A percentile compares a stretch with the other conserved stretches of the same genome.
Evolutionary conservation across 2,797 vertebrate genomes (phyloP).

Genomic region (Takifugu ocellatus): DNA sequence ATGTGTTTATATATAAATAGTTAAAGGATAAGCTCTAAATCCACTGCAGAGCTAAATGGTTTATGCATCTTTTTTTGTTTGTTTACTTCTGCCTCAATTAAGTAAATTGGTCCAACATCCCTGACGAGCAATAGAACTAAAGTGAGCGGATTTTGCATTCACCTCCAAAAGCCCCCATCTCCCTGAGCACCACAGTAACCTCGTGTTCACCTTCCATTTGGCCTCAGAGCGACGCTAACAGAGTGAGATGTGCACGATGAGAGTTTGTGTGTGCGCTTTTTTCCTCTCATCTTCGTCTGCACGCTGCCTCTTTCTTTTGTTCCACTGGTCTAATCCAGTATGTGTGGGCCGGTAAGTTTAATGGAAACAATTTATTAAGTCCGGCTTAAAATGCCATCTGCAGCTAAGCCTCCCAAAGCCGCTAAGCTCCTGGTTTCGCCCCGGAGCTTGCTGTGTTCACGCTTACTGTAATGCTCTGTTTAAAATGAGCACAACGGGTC

Average conservation of each 20-base stretch:
- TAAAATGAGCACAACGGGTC: constrained; percentile 85
- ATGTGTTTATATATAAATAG: constrained; percentile 72
- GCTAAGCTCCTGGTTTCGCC: constrained; percentile 81
- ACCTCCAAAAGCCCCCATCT: constrained; percentile 43
- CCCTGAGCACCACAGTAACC: constrained; percentile 42
- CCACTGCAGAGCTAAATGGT: constrained; percentile 68
- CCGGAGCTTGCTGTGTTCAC: constrained; percentile 77
- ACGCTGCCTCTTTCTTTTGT: constrained; percentile 75
- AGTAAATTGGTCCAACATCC: constrained; percentile 64
- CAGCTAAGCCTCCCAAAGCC: constrained; percentile 83
- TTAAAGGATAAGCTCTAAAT: constrained; percentile 68
- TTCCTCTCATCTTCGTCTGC: constrained; percentile 49
- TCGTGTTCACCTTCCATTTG: constrained; percentile 53
- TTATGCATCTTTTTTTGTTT: constrained; percentile 67
- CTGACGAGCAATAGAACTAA: constrained; percentile 51
- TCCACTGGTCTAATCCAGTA: constrained; percentile 79
- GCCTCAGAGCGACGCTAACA: constrained; percentile 58
- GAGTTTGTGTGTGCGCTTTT: constrained; percentile 45
- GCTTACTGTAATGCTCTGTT: constrained; percentile 84
- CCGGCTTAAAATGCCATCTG: constrained; percentile 86
- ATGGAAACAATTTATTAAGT: constrained; percentile 89
- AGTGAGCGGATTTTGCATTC: constrained; percentile 52
- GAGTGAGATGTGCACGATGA: constrained; percentile 58
- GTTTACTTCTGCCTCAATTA: constrained; percentile 71
- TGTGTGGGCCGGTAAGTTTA: constrained; percentile 85